Conservation (phyloP, 2,888 invertebrate species). For the Gymnocheta viridis region DNA sequence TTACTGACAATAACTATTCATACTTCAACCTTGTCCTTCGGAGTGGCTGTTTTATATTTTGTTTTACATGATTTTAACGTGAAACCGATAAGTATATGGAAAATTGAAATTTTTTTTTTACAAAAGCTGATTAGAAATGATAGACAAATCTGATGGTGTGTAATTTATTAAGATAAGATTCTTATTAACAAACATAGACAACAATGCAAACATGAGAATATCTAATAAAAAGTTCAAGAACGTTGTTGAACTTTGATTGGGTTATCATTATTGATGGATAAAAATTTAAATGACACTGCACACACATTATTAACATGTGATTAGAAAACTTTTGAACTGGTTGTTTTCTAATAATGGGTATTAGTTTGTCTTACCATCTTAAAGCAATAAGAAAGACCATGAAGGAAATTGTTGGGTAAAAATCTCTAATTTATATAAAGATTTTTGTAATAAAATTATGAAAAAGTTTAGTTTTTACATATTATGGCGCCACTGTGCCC, state of each 20-base stretch:
- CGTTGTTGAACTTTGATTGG: slow-evolving; percentile 15
- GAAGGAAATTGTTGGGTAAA: too few relatives aligned
- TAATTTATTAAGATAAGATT: slow-evolving; percentile 14
- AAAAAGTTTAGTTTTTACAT: too few relatives aligned
- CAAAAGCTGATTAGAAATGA: slow-evolving; percentile 4
- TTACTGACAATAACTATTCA: neutral
- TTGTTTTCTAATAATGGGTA: neutral
- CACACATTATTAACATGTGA: neutral
- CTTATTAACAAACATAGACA: slow-evolving; percentile 11
- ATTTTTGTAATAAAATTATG: too few relatives aligned
- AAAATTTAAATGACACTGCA: neutral
- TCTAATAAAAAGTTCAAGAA: neutral
- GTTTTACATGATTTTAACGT: neutral
- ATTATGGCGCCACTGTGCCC: too few relatives aligned
- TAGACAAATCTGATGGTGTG: slow-evolving; percentile 18
- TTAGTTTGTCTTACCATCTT: too few relatives aligned
- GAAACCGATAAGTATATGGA: neutral
- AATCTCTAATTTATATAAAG: too few relatives aligned
- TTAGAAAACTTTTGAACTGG: neutral
- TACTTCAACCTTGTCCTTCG: too few relatives aligned
- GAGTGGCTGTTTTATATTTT: neutral
- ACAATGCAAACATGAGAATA: neutral
- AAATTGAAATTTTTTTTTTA: neutral
- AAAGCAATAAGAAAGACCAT: too few relatives aligned
- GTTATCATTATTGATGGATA: slow-evolving; percentile 11